Base-by-base conservation (phyloP, 2,888 invertebrate genomes). In the Metalampra italica region DNA sequence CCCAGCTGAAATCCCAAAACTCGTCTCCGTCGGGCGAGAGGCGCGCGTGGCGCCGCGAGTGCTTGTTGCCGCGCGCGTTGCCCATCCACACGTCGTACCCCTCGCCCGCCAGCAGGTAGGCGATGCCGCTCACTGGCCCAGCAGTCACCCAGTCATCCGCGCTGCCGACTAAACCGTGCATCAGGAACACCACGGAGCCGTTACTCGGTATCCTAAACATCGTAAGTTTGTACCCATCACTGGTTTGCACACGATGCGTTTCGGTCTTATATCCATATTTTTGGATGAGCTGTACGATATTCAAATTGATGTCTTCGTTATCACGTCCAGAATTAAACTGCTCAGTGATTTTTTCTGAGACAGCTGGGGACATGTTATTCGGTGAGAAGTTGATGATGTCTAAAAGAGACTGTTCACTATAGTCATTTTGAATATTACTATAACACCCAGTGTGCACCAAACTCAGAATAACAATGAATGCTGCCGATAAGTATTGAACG, bases 81-180 rank as follows among this genome's bases (percentile, higher is more conserved):
- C 94, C 93, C 75, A 96, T 75, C 96, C 96, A 97, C 0, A 94
- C 93, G 58, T 94, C 94, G 62, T 92, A 94, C 7, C 93, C 93
- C 45, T 88, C 77, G 39, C 91, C 90, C 0, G 92, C 90, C 1
- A 94, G 69, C 0, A 90, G 61, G 54, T 85, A 91, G 0, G 82
- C 81, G 7, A 85, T 60, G 0, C 72, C 76, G 43, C 59, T 69
- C 1, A 68, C 66, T 0, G 75, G 72, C 0, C 86, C 86, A 0
- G 77, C 64, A 8, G 81, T 49, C 4, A 86, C 58, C 43, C 60
- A 86, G 51, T 84, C 85, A 45, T 84, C 83, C 0, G 84, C 70
- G 52, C 82, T 78, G 0, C 75, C 73, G 4, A 79, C 51, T 34
- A 85, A 41, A 0, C 85, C 85, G 45, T 85, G 86, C 78, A 82